Evolutionary conservation across 2,797 vertebrate species (phyloP).

Genomic region (Meda fulgida): DNA sequence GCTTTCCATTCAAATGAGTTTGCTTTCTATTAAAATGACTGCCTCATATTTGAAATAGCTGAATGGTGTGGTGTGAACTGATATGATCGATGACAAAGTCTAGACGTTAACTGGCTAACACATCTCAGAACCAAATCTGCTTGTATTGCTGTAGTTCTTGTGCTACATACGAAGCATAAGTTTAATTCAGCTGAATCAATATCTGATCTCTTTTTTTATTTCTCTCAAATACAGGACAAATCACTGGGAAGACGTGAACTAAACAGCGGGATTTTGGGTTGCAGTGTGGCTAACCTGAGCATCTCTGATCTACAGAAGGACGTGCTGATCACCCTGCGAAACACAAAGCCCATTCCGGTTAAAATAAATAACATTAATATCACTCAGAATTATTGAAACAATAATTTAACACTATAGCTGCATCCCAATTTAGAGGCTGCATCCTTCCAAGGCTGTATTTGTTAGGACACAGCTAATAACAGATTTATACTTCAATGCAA

Average conservation of each 20-base stretch:
- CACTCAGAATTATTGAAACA: not conserved
- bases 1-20: not conserved
- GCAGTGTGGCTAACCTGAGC: constrained; percentile 89
- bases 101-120: not conserved
- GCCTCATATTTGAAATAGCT: not conserved
- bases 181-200: not conserved
- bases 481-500: not conserved
- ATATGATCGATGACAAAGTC: not conserved
- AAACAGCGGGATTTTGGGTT: constrained; percentile 88
- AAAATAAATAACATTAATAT: constrained; percentile 43
- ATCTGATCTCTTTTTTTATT: constrained; percentile 26
- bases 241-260: constrained; percentile 69
- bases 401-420: not conserved
- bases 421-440: not conserved
- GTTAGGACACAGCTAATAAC: not conserved
- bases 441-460: not conserved
- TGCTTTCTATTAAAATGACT: not conserved
- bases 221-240: constrained; percentile 68
- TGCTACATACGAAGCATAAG: not conserved
- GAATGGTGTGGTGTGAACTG: not conserved
- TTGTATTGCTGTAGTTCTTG: not conserved
- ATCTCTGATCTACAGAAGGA: constrained; percentile 80
- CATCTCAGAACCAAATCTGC: not conserved
- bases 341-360: constrained; percentile 75
- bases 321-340: constrained; percentile 82